Base-by-base conservation (phyloP, 2,113 vertebrate genomes). In the Variabilichromis moorii region DNA sequence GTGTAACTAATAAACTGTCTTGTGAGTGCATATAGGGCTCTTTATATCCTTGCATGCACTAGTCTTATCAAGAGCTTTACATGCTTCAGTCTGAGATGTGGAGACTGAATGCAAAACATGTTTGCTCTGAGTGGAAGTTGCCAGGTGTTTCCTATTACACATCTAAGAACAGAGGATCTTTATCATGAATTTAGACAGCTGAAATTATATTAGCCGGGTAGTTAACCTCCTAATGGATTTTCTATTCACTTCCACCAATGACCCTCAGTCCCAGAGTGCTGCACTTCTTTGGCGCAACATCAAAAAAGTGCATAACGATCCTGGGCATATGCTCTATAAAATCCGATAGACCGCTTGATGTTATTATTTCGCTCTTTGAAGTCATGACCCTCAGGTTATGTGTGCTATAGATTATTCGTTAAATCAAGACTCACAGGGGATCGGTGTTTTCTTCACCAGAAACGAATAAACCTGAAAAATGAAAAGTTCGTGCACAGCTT, bases 91-190 rank as follows among this genome's bases (percentile, higher is more conserved):
- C 42, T 73, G 21, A 26, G 37, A 45, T 40, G n/a, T 83, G 35
- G 63, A 63, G 83, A 24, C 19, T 59, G 59, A 94, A 91, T 85
- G 7, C 42, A 5, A 51, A 90, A 87, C 12, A 42, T 76, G 83
- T 84, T 80, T 87, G 84, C 90, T n/a, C 13, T 9, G 35, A 50
- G 57, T 79, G 68, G 81, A 88, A 80, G 86, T 55, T 42, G 54
- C 80, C 95, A 95, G 90, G 83, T 96, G 95, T 85, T 96, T 95
- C 68, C 82, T n/a, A 86, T 96, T 93, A 87, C 7, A 85, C 82
- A 86, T 87, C 91, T 93, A 90, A 91, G 83, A 76, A 79, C 61
- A 84, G 14, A 54, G 76, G 35, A 68, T 71, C 78, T 91, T 89
- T 81, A 89, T 92, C 63, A 33, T 86, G 71, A 90, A 83, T 94